A percentile compares a stretch with the other conserved stretches of the same genome.
Conservation (phyloP, 2,888 invertebrate species). For the Diaperis boleti region DNA sequence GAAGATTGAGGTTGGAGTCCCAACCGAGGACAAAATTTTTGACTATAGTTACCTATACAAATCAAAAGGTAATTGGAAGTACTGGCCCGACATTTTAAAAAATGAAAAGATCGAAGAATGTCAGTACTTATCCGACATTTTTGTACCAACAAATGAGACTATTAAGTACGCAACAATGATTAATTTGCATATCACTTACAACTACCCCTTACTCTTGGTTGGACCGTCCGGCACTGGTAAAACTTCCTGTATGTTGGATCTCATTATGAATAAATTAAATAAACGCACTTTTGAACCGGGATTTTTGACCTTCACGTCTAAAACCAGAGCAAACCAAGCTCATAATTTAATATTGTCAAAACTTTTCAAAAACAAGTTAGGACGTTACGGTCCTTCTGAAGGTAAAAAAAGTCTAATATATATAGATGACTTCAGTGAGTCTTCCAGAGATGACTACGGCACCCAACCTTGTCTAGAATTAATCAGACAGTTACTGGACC, state of each 20-base stretch:
- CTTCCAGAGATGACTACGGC: slow-evolving; percentile 67
- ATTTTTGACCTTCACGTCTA: slow-evolving; percentile 70
- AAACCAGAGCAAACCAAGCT: slow-evolving; percentile 67
- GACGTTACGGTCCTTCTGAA: slow-evolving; percentile 70
- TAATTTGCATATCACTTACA: slow-evolving; percentile 70
- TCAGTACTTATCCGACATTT: slow-evolving; percentile 63
- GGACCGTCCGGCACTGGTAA: slow-evolving; percentile 77
- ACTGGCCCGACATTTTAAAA: slow-evolving; percentile 70
- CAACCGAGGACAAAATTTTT: slow-evolving; percentile 71
- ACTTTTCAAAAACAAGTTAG: slow-evolving; percentile 68
- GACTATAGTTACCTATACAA: slow-evolving; percentile 73
- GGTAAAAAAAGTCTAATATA: slow-evolving; percentile 73
- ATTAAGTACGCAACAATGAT: slow-evolving; percentile 70
- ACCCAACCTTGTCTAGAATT: slow-evolving; percentile 72
- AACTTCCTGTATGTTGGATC: slow-evolving; percentile 69
- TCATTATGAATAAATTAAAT: slow-evolving; percentile 66
- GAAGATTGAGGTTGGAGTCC: slow-evolving; percentile 69
- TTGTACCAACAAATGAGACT: slow-evolving; percentile 73
- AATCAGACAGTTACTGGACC: slow-evolving; percentile 74
- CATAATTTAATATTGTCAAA: slow-evolving; percentile 68
- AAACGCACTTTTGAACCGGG: slow-evolving; percentile 68
- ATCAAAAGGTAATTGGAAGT: slow-evolving; percentile 71
- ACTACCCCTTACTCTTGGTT: slow-evolving; percentile 74
- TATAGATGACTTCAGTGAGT: slow-evolving; percentile 75
- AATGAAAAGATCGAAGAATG: slow-evolving; percentile 65